Base-by-base conservation (phyloP, 1,140 invertebrate genomes). In the Pogonus chalceus region DNA sequence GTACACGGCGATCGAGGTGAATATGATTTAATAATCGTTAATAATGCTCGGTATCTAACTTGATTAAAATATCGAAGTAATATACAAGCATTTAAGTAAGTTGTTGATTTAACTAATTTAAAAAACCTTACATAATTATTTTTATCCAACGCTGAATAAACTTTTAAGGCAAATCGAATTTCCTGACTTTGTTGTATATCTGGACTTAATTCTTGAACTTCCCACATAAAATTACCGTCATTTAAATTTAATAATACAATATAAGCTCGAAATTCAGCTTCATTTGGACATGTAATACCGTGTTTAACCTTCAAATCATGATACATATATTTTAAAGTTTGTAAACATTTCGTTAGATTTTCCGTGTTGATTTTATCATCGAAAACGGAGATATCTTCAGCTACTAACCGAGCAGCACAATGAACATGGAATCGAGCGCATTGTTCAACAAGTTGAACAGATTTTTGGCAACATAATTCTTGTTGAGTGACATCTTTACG, bases 401-500 rank as follows among this genome's bases (percentile, higher is more conserved):
- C 90, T 47, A 90, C 89, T 0, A 99, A 76, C 0, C 87, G 78
- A 50, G 91, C 91, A 0, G 90, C 84, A 65, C 92, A 96, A 62
- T 92, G 84, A 43, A 98, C 95, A 67, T 99, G 96, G 71, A 98
- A 98, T 16, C 96, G 79, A 0, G 91, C 90, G 70, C 95, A 98
- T 65, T 92, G 92, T 71, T 99, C 96, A 2, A 98, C 80, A 35
- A 99, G 71, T 14, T 79, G 73, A 0, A 95, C 92, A 10, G 88
- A 85, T n/a, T 83, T 63, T 65, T 81, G 72, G 56, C 84, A 85
- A 64, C 89, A 92, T 1, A 98, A 70, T 65, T 94, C 86, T 70
- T 98, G 94, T 61, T 98, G 96, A 0, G 93, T 96, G 51, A 99
- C 95, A 66, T 99, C 96, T 74, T 98, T 99, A 26, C 96, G 77